Percentiles rank a stretch among this genome's conserved stretches.
Conservation (phyloP, 2,888 invertebrate genomes). For the Hydriomena furcata region DNA sequence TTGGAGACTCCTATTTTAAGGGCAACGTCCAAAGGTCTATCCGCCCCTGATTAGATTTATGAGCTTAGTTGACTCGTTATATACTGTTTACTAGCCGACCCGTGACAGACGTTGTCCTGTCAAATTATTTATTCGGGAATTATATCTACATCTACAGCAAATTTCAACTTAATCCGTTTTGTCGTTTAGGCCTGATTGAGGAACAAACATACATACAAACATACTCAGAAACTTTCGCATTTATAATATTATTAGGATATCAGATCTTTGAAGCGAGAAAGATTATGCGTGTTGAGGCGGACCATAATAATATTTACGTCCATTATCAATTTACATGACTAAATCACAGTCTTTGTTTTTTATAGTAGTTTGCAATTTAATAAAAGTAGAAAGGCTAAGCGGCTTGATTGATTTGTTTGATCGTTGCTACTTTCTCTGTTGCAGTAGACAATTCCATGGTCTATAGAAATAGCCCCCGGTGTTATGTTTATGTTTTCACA, state of each 20-base stretch:
- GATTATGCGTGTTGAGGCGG: slow-evolving; percentile 20
- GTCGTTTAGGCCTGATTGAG: no score
- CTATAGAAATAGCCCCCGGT: slow-evolving; percentile 27
- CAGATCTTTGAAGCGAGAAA: slow-evolving; percentile 18
- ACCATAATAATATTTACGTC: not conserved
- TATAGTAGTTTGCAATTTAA: slow-evolving; percentile 36
- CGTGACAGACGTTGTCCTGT: no score
- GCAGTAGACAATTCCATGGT: no score
- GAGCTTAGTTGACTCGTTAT: slow-evolving; percentile 36
- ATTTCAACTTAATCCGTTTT: no score
- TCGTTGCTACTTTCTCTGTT: slow-evolving; percentile 62
- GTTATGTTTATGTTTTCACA: no score
- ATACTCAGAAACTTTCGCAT: no score
- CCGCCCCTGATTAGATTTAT: slow-evolving; percentile 53
- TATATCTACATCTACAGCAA: no score
- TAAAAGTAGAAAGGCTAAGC: slow-evolving; percentile 36
- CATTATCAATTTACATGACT: slow-evolving; percentile 28
- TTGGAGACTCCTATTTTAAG: slow-evolving; percentile 48
- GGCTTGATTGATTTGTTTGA: slow-evolving; percentile 48
- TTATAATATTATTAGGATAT: no score
- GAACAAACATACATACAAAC: no score
- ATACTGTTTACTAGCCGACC: no score
- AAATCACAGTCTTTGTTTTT: slow-evolving; percentile 40
- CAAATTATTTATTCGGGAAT: no score
- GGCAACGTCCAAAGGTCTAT: slow-evolving; percentile 51